phyloP scores from a whole-genome alignment of 2,888 invertebrate species.

The Metacarcinus magister region DNA sequence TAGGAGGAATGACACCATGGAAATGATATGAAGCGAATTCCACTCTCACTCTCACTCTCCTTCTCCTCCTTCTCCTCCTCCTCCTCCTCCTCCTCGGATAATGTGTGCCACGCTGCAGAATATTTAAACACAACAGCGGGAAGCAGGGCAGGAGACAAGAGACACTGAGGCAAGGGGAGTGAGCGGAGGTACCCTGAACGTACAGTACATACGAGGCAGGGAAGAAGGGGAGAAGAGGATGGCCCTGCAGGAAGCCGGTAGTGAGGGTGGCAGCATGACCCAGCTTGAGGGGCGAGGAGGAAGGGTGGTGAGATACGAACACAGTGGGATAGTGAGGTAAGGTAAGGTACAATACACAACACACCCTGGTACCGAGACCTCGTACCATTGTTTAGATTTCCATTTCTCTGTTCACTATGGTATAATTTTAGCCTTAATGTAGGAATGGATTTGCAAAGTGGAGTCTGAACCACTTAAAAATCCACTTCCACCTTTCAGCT shows the following conservation, averaged over 20 bases:
- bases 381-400: too few relatives aligned
- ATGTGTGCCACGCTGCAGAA: neutral
- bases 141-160: neutral
- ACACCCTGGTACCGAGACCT: too few relatives aligned
- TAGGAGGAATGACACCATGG: neutral
- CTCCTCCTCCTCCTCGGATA: neutral
- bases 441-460: too few relatives aligned
- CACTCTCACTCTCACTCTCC: neutral
- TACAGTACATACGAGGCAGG: neutral
- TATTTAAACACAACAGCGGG: neutral
- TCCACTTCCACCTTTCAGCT: too few relatives aligned
- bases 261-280: neutral
- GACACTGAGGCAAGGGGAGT: neutral
- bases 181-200: slow-evolving; percentile 15
- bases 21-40: slow-evolving; percentile 44
- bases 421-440: too few relatives aligned
- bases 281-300: neutral
- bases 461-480: too few relatives aligned
- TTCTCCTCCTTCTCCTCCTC: too few relatives aligned
- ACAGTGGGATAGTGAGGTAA: neutral
- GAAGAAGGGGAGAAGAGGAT: slow-evolving; percentile 32
- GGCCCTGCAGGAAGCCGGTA: neutral
- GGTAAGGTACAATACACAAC: too few relatives aligned
- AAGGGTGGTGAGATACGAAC: neutral
- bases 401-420: too few relatives aligned